A percentile compares a stretch with the other conserved stretches of the same genome.
Evolutionary conservation across 23 tunicate species (phyloP).

Genomic region (Corella eumyota): DNA sequence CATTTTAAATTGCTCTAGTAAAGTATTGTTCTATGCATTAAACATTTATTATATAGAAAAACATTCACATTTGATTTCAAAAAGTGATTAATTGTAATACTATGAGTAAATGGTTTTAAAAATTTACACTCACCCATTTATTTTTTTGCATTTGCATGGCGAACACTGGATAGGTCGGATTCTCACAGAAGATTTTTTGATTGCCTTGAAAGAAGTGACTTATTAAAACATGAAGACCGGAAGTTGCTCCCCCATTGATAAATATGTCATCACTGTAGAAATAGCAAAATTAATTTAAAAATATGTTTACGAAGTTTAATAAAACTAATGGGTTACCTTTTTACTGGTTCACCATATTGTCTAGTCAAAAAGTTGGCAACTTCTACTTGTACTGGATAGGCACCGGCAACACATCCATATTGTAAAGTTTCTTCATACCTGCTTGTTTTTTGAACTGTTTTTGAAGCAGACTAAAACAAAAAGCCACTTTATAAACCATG

Average conservation of each 20-base stretch:
- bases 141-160: conserved; percentile 6
- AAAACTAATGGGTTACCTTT: conserved; percentile 9
- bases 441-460: background rate
- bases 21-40: too few relatives aligned
- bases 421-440: conserved; percentile 58
- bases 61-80: too few relatives aligned
- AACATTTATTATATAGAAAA: background rate
- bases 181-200: conserved; percentile 44
- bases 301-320: background rate
- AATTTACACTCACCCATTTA: conserved; percentile 13
- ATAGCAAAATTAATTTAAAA: background rate
- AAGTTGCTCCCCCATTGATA: conserved; percentile 46
- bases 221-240: conserved; percentile 22
- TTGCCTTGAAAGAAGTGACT: conserved; percentile 18
- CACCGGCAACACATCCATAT: conserved; percentile 30
- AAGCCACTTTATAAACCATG: background rate
- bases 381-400: conserved; percentile 8
- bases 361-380: conserved; percentile 21
- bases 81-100: too few relatives aligned
- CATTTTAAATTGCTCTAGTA: too few relatives aligned
- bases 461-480: conserved; percentile 3
- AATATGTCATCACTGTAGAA: conserved; percentile 22
- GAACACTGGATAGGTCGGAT: conserved; percentile 57
- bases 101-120: too few relatives aligned
- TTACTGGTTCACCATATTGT: conserved; percentile 22